Percentiles rank a stretch among this genome's conserved stretches.
Evolutionary conservation across 2,797 vertebrate genomes (phyloP).

Genomic region (Myripristis murdjan): DNA sequence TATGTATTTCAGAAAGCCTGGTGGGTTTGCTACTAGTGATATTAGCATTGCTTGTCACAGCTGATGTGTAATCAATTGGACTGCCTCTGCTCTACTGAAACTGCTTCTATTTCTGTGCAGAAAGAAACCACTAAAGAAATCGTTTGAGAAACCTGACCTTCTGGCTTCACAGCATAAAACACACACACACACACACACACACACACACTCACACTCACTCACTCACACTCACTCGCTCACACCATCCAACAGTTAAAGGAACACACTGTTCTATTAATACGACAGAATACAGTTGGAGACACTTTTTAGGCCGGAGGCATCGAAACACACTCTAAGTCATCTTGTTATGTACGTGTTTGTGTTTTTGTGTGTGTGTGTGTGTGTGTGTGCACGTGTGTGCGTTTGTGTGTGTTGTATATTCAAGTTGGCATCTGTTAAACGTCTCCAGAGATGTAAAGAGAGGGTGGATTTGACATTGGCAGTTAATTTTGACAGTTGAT

Average conservation of each 20-base stretch:
- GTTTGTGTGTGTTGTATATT: conserved; percentile 49
- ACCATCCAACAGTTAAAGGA: conserved; percentile 25
- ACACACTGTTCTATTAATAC: conserved; percentile 64
- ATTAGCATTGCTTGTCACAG: conserved; percentile 23
- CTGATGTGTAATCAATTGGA: conserved; percentile 35
- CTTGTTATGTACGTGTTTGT: conserved; percentile 22
- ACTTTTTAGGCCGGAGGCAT: conserved; percentile 31
- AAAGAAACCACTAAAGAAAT: conserved; percentile 19
- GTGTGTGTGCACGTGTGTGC: too few species aligned
- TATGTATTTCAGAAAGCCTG: conserved; percentile 5
- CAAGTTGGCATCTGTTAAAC: conserved; percentile 54
- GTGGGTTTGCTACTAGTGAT: conserved; percentile 4
- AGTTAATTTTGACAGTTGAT: conserved; percentile 83
- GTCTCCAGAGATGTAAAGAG: conserved; percentile 76
- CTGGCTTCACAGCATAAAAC: conserved; percentile 23
- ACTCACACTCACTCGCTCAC: conserved; percentile 7
- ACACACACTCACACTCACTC: background rate
- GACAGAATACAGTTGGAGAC: conserved; percentile 49
- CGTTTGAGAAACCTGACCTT: conserved; percentile 41
- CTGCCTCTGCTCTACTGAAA: conserved; percentile 23
- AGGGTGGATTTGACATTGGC: conserved; percentile 72
- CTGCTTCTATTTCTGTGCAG: conserved; percentile 33
- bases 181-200: background rate
- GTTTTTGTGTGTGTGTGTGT: too few species aligned
- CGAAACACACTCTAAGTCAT: conserved; percentile 48